phyloP scores from a whole-genome alignment of 2,113 vertebrate genomes.

The Petaurus breviceps region DNA sequence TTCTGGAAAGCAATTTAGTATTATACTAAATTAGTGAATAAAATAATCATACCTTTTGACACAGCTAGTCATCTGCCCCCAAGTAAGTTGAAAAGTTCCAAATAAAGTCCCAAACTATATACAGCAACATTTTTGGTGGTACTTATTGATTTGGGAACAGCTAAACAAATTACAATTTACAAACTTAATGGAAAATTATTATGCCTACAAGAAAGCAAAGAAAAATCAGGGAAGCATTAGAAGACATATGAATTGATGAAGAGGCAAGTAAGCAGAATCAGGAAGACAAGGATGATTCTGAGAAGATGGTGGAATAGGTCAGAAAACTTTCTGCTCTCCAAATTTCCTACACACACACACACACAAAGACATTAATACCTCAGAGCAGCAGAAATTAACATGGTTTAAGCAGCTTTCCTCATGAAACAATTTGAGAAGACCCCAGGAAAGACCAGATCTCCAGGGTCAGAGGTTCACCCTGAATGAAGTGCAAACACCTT shows the following conservation, averaged over 20 bases:
- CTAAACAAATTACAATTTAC: not conserved
- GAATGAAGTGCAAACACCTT: no score
- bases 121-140: not conserved
- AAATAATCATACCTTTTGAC: not conserved
- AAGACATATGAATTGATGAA: not conserved
- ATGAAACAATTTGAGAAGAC: no score
- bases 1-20: not conserved
- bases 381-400: no score
- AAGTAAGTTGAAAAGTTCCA: not conserved
- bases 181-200: not conserved
- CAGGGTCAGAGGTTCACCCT: no score
- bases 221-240: not conserved
- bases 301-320: no score
- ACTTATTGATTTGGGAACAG: not conserved
- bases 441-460: no score
- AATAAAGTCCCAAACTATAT: not conserved
- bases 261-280: not conserved
- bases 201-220: not conserved
- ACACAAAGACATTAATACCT: no score
- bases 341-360: no score
- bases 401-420: no score
- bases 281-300: not conserved
- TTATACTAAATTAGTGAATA: not conserved
- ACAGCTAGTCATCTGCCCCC: not conserved
- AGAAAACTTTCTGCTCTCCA: no score